Evolutionary conservation across 1,140 invertebrate species (phyloP), one percentile per base, ranked within the genome.

Genomic region (Eueides isabella): DNA sequence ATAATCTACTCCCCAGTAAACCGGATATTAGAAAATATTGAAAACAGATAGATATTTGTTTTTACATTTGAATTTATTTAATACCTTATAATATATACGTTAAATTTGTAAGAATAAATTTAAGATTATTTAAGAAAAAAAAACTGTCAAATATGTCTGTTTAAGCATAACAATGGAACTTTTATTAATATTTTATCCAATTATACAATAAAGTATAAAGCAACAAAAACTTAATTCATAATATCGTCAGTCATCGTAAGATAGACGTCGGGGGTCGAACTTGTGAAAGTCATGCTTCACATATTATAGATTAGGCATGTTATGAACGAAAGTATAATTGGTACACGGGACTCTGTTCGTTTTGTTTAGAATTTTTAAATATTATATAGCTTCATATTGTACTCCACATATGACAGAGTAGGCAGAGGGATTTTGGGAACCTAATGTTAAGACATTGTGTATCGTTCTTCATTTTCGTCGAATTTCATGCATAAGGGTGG

Each of bases 171-270:
- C 68, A 75, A 74, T 71, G 55, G 48, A 7, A 38, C 65, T 69
- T 30, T 78, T 82, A 83, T 86, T 86, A 85, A 82, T 79, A 85
- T 80, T 82, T 80, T 77, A 84, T 81, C 80, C 85, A 87, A 87
- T 85, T 87, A 87, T 85, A 78, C 75, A 71, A 74, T 81, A 72
- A 73, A 82, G 2, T 48, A 48, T 19, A 80, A 68, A 75, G 67
- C 78, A 76, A 79, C 62, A 81, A 88, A 86, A 85, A 78, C 67
- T 84, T 84, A 81, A 83, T 83, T 83, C 81, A 77, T 71, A 84
- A 87, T 84, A 85, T 81, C 83, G 79, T 83, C 80, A 76, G 88
- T 90, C 88, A 90, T 85, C 78, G 80, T 75, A 81, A 79, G 77
- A 55, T 71, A 66, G 63, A 67, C 72, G 76, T 79, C 75, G 71